Percentiles rank a stretch among this genome's conserved stretches.
These are phyloP conservation scores for Smittia aterrima DNA, from an alignment of 2,888 invertebrate species.

Conservation along the genomic window DNA sequence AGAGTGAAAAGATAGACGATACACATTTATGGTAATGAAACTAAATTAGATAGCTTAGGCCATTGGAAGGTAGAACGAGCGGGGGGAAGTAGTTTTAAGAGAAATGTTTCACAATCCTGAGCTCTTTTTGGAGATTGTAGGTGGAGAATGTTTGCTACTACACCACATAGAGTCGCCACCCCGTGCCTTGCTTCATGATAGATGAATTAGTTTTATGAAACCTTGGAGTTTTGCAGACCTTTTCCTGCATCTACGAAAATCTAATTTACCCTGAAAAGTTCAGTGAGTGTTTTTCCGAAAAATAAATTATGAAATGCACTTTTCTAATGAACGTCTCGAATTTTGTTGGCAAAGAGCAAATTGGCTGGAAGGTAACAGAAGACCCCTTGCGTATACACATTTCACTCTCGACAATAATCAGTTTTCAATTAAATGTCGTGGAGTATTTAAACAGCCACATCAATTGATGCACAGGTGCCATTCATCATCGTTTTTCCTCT, in stretches of 20 bases:
- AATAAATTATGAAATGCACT: too few species aligned
- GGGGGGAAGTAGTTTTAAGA: neutral
- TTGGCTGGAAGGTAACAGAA: too few species aligned
- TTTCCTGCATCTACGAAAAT: too few species aligned
- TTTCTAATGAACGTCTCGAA: too few species aligned
- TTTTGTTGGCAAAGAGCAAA: too few species aligned
- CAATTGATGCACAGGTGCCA: neutral
- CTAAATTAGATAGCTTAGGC: slow-evolving; percentile 11
- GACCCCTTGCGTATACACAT: too few species aligned
- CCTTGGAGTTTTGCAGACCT: neutral
- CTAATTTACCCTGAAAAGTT: too few species aligned
- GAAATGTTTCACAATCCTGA: neutral
- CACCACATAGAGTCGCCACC: neutral
- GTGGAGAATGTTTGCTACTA: too few species aligned
- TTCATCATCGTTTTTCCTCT: neutral
- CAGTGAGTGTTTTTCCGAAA: too few species aligned
- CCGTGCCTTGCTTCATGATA: neutral
- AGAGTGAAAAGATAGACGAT: neutral
- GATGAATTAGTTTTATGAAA: slow-evolving; percentile 8
- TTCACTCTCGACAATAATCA: too few species aligned
- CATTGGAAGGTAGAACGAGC: neutral
- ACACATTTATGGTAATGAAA: slow-evolving; percentile 11
- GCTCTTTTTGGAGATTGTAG: too few species aligned
- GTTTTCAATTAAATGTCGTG: too few species aligned
- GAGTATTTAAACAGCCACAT: neutral